Evolutionary conservation across 2,797 vertebrate species (phyloP), one percentile per base, ranked within the genome.

Genomic region (Epinephelus malabaricus): DNA sequence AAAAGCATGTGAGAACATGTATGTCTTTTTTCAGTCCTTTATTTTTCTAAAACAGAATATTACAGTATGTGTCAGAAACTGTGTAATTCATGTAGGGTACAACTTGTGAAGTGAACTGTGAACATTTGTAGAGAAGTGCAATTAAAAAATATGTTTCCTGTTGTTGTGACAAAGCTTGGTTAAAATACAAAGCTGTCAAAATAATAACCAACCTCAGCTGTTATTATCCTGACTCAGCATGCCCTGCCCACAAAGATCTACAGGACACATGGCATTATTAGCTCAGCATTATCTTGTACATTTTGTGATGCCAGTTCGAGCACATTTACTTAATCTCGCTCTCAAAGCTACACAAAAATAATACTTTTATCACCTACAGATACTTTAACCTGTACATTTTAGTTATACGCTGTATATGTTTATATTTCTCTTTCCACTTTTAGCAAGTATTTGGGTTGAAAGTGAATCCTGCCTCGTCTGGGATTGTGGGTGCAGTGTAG

Each of bases 371-470:
- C 7, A 67, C n/a, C 27, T 11, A 17, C 7, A 14, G 11, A 51
- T 40, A 15, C 11, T 19, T 56, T 27, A 12, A 65, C 1, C 1
- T 45, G 4, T 43, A 60, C 2, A 6, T 3, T 55, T 59, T 51
- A 4, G 1, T 18, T 62, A 0, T 51, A 34, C 34, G 8, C 7
- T 34, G 7, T 34, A 8, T 34, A 8, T 34, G 30, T 34, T 6
- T 6, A 10, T 47, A 43, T 13, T 23, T 10, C 63, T 15, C 56
- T 54, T 19, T 27, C 2, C 1, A 58, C 14, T 38, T 86, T 75
- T 69, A 86, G 56, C 94, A 95, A 38, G 60, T 50, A 1, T 45
- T 15, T 34, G 74, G 13, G n/a, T 87, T 55, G 69, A 92, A 95
- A 10, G 2, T 86, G 78, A 95, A 95, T 19, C 69, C 81, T 0